A percentile compares a stretch with the other conserved stretches of the same genome.
These are phyloP conservation scores for Eucidaris tribuloides DNA, from an alignment of 35 echinoderm and acorn worm genomes.

Conservation along the genomic window DNA sequence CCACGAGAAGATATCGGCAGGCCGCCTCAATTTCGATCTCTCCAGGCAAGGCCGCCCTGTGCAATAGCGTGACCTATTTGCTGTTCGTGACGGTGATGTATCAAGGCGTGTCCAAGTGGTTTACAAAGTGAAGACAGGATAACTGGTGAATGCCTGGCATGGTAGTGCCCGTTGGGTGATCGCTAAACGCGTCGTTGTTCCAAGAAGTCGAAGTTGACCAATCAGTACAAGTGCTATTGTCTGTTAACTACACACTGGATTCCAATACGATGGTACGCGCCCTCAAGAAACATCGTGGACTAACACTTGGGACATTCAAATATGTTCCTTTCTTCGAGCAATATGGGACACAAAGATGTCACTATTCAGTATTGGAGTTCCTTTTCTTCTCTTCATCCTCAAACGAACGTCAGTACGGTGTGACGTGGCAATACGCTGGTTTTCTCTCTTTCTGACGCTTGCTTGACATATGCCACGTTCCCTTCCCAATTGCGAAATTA, in stretches of 20 bases:
- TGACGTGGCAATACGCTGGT: not conserved
- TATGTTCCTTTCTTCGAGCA: not conserved
- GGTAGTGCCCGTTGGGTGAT: not conserved
- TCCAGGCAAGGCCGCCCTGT: too few species aligned
- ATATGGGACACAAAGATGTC: not conserved
- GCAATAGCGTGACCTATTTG: too few species aligned
- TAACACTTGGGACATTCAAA: not conserved
- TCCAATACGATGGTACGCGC: not conserved
- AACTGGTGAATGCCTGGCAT: too few species aligned
- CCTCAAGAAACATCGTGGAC: not conserved
- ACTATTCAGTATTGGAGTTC: not conserved
- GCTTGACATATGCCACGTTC: slow-evolving; percentile 41
- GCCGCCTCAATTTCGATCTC: too few species aligned
- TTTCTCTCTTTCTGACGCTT: not conserved
- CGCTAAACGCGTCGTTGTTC: slow-evolving; percentile 11
- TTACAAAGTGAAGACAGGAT: too few species aligned
- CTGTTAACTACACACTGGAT: too few species aligned
- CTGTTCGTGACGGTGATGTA: too few species aligned
- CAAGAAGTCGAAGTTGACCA: not conserved
- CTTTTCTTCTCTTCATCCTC: not conserved
- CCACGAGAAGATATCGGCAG: too few species aligned
- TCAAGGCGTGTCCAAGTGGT: too few species aligned
- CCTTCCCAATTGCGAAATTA: slow-evolving; percentile 23
- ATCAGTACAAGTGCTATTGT: not conserved
- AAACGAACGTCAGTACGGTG: slow-evolving; percentile 22